Evolutionary conservation across 2,888 invertebrate genomes (phyloP).

Genomic region (Chrysotoxum bicinctum): DNA sequence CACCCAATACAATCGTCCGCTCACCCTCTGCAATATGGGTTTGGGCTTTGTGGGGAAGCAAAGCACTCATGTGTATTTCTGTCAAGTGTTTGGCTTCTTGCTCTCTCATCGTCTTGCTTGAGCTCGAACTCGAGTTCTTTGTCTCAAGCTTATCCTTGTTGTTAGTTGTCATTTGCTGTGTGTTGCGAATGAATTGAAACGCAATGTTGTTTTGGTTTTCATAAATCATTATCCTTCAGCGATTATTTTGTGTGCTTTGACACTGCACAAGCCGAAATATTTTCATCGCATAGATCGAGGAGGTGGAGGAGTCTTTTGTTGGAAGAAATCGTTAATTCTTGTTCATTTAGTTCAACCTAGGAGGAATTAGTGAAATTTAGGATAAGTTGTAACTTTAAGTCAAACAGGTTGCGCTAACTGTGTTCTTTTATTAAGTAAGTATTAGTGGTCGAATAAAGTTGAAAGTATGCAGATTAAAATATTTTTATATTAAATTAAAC

Average conservation of each 20-base stretch:
- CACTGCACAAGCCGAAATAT: slow-evolving; percentile 55
- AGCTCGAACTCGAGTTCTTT: not conserved
- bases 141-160: slow-evolving; percentile 37
- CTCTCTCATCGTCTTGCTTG: slow-evolving; percentile 14
- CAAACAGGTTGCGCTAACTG: too few species aligned
- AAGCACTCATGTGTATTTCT: slow-evolving; percentile 59
- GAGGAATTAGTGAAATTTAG: not conserved
- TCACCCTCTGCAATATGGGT: not conserved
- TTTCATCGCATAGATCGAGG: slow-evolving; percentile 12
- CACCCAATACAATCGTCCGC: slow-evolving; percentile 15
- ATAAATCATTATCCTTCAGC: slow-evolving; percentile 72
- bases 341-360: not conserved
- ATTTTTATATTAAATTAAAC: too few species aligned
- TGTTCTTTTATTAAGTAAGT: too few species aligned
- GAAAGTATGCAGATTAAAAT: too few species aligned
- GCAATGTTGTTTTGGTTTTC: slow-evolving; percentile 70
- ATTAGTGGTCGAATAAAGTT: too few species aligned
- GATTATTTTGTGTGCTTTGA: slow-evolving; percentile 66
- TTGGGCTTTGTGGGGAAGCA: not conserved
- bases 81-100: slow-evolving; percentile 55
- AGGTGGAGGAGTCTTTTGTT: slow-evolving; percentile 47
- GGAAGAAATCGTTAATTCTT: slow-evolving; percentile 18
- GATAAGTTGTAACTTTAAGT: not conserved
- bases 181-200: slow-evolving; percentile 61
- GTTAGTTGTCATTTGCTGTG: slow-evolving; percentile 59